These are phyloP conservation scores for Pseudois nayaur DNA, from an alignment of 2,113 vertebrate species.

Conservation along the genomic window DNA sequence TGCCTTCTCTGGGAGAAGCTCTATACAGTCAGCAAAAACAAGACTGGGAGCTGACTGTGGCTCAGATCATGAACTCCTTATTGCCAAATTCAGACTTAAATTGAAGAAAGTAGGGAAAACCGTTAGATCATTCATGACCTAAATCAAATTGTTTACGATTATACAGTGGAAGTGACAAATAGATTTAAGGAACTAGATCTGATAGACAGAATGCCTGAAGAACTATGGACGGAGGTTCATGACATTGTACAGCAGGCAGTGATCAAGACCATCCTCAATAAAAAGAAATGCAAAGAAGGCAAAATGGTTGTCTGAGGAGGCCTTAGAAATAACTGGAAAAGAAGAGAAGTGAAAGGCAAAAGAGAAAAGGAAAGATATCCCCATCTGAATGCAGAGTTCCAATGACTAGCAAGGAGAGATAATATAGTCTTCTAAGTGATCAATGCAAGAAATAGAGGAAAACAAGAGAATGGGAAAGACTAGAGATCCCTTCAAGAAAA, in stretches of 20 bases:
- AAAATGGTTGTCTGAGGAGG: neutral
- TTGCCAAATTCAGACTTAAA: too few relatives aligned
- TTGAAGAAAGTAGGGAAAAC: neutral
- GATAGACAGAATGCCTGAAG: neutral
- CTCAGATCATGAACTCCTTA: too few relatives aligned
- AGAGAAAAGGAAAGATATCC: neutral
- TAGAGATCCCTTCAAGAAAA: neutral
- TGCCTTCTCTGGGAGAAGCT: too few relatives aligned
- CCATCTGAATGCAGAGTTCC: neutral
- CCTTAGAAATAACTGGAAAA: neutral
- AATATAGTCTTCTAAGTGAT: neutral
- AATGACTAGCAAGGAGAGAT: neutral
- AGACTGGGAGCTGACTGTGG: too few relatives aligned
- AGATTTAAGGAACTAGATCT: neutral
- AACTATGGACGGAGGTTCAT: neutral
- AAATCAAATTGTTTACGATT: neutral
- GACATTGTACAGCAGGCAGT: neutral
- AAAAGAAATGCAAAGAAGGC: neutral
- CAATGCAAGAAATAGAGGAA: neutral
- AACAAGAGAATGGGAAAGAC: neutral
- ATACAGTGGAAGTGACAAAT: neutral
- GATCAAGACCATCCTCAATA: neutral
- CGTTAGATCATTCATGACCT: neutral
- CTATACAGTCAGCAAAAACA: too few relatives aligned
- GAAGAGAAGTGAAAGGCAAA: neutral